phyloP scores from a whole-genome alignment of 2,888 invertebrate species.

The Eupithecia inturbata region DNA sequence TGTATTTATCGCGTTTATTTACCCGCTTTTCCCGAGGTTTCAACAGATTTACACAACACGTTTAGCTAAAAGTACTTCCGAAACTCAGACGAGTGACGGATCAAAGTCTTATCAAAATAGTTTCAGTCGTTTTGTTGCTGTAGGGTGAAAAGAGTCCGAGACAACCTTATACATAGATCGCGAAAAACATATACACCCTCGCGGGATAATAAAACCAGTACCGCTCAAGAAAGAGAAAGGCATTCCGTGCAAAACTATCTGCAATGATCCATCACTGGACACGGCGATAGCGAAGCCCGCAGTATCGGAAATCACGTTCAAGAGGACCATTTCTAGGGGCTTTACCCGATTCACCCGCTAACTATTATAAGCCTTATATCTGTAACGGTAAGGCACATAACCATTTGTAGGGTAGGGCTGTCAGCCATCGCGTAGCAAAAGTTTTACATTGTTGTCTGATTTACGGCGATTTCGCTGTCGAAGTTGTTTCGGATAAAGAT shows the following conservation, averaged over 20 bases:
- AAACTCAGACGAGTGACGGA: no score
- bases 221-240: neutral
- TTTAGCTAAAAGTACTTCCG: no score
- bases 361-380: constrained; percentile 22
- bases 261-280: constrained; percentile 38
- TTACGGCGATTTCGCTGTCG: constrained; percentile 43
- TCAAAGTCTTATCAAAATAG: no score
- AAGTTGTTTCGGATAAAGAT: constrained; percentile 40
- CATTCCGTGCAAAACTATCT: constrained; percentile 28
- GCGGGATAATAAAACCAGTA: neutral
- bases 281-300: constrained; percentile 36
- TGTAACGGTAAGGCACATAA: constrained; percentile 9
- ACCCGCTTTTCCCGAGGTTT: no score
- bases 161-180: no score
- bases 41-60: no score
- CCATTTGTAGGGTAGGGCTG: constrained; percentile 17
- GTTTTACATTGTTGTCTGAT: constrained; percentile 49
- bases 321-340: constrained; percentile 50
- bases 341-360: constrained; percentile 50
- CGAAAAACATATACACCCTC: no score
- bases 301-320: constrained; percentile 49
- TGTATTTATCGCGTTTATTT: no score
- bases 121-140: no score
- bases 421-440: constrained; percentile 26
- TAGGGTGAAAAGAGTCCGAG: no score